Evolutionary conservation across 2,797 vertebrate species (phyloP).

Genomic region (Sebastes melanostomus): DNA sequence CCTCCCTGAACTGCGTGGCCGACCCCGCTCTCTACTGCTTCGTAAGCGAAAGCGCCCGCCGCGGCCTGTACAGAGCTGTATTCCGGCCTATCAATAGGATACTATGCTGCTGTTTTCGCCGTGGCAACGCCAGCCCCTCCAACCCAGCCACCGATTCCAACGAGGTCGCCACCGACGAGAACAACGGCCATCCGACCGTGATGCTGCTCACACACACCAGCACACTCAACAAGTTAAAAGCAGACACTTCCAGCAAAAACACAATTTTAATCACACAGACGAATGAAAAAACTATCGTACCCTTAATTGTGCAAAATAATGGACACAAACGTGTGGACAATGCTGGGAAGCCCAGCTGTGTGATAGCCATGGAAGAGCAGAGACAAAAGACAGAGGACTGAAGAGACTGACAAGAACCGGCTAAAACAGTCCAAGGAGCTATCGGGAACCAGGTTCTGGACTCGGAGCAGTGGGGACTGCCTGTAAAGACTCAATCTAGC

Average conservation of each 20-base stretch:
- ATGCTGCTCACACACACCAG: slow-evolving; percentile 64
- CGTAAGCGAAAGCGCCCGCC: slow-evolving; percentile 91
- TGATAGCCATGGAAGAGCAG: background rate
- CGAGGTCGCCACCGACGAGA: slow-evolving; percentile 63
- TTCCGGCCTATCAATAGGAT: slow-evolving; percentile 56
- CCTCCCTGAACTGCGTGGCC: slow-evolving; percentile 92
- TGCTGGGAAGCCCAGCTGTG: background rate
- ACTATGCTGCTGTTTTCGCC: slow-evolving; percentile 76
- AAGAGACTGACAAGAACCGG: slow-evolving; percentile 1
- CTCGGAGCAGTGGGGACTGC: background rate
- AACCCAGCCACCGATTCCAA: slow-evolving; percentile 47
- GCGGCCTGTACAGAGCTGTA: slow-evolving; percentile 80
- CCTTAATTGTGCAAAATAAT: background rate
- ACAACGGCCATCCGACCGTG: slow-evolving; percentile 45
- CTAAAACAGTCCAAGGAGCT: background rate
- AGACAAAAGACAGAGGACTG: background rate
- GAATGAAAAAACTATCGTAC: background rate
- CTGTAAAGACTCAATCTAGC: background rate
- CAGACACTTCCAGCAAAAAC: background rate
- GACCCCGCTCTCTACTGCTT: slow-evolving; percentile 95
- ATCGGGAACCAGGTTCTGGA: background rate
- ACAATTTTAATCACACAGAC: background rate
- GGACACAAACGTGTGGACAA: background rate
- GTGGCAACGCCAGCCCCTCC: slow-evolving; percentile 57
- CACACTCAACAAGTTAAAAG: background rate